Evolutionary conservation across 2,113 vertebrate species (phyloP), one percentile per base, ranked within the genome.

Genomic region (Manacus vitellinus): DNA sequence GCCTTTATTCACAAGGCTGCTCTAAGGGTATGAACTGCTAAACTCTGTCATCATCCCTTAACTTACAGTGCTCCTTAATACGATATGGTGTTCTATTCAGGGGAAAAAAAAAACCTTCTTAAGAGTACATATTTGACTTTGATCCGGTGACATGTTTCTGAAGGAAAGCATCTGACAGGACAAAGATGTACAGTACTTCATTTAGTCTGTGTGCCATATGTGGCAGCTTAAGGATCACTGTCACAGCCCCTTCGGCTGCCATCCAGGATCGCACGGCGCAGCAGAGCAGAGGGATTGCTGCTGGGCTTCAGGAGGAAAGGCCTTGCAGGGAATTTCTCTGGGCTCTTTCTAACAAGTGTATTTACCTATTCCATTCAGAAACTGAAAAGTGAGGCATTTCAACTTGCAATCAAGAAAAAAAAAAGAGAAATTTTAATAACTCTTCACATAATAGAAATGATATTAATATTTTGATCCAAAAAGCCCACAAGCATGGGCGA

Each of bases 1-100:
- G 76, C 76, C 52, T 95, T 81, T 68, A 68, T 70, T 91, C 95
- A 66, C 73, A 22, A 73, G 84, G 70, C 80, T 93, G 90, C 83
- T 94, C 85, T 39, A 20, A 92, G 85, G 73, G 79, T 89, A 93
- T 46, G 79, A 96, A 89, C 91, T 81, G 85, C 88, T 96, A 96
- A 93, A 95, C 91, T 92, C 94, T 96, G 85, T 95, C 93, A 96
- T 56, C 92, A 78, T 92, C 63, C 62, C 90, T 97, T 94, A 96
- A 93, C 85, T 93, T 92, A 46, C 82, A 86, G 79, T 3, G 47
- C 72, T 87, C 76, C 90, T 92, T 95, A 95, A 94, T 61, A 44
- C 0, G 17, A 68, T 59, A 56, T 0, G 28, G 88, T 96, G 94
- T 86, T 96, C 88, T 78, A 19, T 77, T 89, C 12, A 4, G 61